Conservation (phyloP, 2,797 vertebrate species). For the Trichosurus vulpecula region DNA sequence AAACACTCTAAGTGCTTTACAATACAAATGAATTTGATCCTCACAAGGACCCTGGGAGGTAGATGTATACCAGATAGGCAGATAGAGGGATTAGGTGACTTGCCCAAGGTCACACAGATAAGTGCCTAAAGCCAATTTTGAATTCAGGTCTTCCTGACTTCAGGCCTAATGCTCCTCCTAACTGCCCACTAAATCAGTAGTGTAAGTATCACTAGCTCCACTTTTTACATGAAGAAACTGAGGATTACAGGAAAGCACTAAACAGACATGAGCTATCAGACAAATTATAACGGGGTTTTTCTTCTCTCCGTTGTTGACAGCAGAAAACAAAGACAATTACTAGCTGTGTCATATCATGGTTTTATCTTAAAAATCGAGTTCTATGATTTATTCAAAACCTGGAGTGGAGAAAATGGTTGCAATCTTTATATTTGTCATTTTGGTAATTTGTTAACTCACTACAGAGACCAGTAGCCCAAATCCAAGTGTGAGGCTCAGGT, state of each 20-base stretch:
- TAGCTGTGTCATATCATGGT: neutral
- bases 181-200: neutral
- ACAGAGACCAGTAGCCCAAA: neutral
- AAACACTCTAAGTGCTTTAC: neutral
- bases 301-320: neutral
- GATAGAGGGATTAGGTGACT: neutral
- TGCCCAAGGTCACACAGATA: neutral
- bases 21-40: too few relatives aligned
- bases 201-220: neutral
- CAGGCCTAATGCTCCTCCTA: neutral
- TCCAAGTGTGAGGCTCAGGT: neutral
- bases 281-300: neutral
- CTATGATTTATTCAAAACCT: neutral
- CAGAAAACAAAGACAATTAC: neutral
- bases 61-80: neutral
- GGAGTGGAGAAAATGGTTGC: neutral
- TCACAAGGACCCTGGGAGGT: neutral
- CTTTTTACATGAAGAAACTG: neutral
- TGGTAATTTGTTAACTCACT: neutral
- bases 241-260: neutral
- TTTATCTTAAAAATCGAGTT: neutral
- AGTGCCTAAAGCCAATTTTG: neutral
- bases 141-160: neutral
- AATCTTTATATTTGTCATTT: neutral
- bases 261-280: neutral